These are phyloP conservation scores for Setophaga kirtlandii DNA, from an alignment of 2,113 vertebrate species.

Conservation along the genomic window DNA sequence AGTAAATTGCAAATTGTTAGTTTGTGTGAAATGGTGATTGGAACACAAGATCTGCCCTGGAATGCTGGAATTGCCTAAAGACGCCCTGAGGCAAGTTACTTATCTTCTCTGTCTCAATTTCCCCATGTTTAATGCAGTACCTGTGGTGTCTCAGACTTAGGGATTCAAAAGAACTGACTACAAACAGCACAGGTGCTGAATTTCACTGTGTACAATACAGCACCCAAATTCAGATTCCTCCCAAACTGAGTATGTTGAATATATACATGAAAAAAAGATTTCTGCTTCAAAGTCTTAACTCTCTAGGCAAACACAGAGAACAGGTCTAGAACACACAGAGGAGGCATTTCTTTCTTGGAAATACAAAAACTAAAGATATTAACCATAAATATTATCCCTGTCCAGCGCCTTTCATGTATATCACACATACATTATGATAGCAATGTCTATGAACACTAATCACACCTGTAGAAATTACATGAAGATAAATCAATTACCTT, in stretches of 20 bases:
- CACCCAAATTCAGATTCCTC: background rate
- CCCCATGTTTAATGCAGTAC: conserved; percentile 22
- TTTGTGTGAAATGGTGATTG: background rate
- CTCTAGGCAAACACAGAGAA: background rate
- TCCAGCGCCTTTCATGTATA: background rate
- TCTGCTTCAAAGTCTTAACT: background rate
- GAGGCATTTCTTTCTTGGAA: background rate
- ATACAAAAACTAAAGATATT: background rate
- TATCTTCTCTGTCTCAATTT: conserved; percentile 21
- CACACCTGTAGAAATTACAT: background rate
- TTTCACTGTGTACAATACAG: background rate
- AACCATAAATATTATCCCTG: background rate
- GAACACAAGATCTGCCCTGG: background rate
- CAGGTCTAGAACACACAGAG: background rate
- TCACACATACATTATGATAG: background rate
- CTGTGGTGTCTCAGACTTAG: background rate
- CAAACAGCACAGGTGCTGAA: background rate
- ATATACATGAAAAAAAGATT: background rate
- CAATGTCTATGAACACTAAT: background rate
- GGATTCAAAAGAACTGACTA: background rate
- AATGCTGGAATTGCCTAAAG: conserved; percentile 18
- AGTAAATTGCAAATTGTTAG: background rate
- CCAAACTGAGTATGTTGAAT: background rate
- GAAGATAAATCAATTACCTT: background rate
- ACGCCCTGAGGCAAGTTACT: background rate